These are phyloP conservation scores for Poecile montanus DNA, from an alignment of 2,797 vertebrate species.

Conservation along the genomic window DNA sequence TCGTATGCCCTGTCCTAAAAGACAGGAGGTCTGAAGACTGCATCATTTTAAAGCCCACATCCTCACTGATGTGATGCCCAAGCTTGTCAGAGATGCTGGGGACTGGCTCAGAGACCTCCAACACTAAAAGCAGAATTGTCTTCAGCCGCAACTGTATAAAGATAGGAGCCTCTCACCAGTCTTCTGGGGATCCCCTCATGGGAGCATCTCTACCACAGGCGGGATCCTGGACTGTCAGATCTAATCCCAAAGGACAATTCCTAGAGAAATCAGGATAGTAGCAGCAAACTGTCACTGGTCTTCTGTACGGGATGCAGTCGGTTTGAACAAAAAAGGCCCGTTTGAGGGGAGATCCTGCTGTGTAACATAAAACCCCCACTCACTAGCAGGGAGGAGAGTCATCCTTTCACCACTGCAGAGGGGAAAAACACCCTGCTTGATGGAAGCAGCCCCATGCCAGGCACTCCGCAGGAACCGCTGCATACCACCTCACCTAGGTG, in stretches of 20 bases:
- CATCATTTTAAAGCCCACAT: not conserved
- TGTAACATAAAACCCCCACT: not conserved
- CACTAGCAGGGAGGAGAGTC: not conserved
- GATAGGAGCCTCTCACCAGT: not conserved
- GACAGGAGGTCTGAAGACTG: not conserved
- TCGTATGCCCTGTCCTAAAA: not conserved
- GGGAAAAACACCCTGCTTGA: not conserved
- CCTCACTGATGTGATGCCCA: not conserved
- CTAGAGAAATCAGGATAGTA: not conserved
- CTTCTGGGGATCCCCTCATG: not conserved
- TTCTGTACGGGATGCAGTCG: not conserved
- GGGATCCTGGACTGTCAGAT: not conserved
- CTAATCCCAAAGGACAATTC: not conserved
- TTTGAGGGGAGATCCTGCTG: constrained; percentile 13
- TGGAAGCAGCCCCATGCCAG: not conserved
- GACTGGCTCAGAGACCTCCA: not conserved
- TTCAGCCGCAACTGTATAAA: not conserved
- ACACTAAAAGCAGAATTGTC: not conserved
- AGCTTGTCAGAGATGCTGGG: not conserved
- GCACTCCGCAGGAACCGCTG: not conserved
- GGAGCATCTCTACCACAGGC: not conserved
- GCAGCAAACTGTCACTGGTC: not conserved
- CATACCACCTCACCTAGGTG: not conserved
- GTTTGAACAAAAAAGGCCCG: not conserved
- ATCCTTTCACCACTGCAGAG: not conserved